Evolutionary conservation across 2,888 invertebrate genomes (phyloP), one percentile per base, ranked within the genome.

Genomic region (Eucera pruinosa): DNA sequence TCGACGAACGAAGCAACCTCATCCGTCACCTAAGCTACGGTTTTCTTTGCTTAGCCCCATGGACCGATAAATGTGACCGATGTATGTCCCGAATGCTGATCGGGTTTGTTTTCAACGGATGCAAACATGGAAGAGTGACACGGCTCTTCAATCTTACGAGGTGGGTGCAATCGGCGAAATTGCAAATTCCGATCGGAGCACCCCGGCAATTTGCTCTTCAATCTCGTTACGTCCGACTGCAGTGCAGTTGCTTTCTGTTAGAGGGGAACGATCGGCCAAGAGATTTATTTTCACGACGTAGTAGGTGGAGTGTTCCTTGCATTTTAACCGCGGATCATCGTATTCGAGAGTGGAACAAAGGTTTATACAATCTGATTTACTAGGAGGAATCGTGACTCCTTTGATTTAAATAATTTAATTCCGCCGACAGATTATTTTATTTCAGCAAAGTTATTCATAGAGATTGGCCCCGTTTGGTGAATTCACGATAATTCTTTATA

Each of bases 181-280:
- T 82, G 83, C 74, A 45, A 77, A 83, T 83, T 62, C 62, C 79
- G 64, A 76, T 75, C 76, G 36, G 43, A 33, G 11, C 61, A 41
- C 47, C 62, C 58, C 20, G 27, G 20, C 81, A 73, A 80, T 80
- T 80, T 76, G 41, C 72, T 72, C 60, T 50, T 79, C 80, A 48
- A 62, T 69, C 75, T 75, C 69, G 76, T 69, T 75, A 61, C 57
- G 23, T 61, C 41, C 43, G 43, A 55, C 57, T 30, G 50, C 68
- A 43, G 47, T 7, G 67, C 70, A 43, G 67, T 64, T 45, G 45
- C 41, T 36, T 41, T 58, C 67, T 0, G 69, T 18, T 27, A 4
- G 25, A 23, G 6, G 33, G 33, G 23, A 45, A 48, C 67, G 27
- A 57, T 45, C 27, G 36, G 3, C 13, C 13, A 23, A 3, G 30